phyloP scores from a whole-genome alignment of 2,888 invertebrate species.

The Tetrapedia diversipes region DNA sequence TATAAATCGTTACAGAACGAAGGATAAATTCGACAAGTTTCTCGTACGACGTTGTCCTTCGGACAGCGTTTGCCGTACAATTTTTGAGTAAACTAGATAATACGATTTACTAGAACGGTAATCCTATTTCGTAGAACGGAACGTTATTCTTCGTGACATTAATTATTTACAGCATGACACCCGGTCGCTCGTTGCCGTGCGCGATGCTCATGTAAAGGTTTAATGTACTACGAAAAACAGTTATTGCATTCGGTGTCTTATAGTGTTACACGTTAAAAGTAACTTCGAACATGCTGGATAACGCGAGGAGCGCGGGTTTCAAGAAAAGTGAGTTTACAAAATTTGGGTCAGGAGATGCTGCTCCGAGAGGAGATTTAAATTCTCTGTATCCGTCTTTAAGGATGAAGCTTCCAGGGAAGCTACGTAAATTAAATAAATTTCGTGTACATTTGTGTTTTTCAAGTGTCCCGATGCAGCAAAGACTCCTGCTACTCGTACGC shows the following conservation, averaged over 20 bases:
- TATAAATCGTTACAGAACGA: too few relatives aligned
- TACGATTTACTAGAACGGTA: too few relatives aligned
- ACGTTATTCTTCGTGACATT: too few relatives aligned
- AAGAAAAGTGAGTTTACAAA: conserved; percentile 12
- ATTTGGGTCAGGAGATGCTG: not conserved
- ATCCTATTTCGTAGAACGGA: too few relatives aligned
- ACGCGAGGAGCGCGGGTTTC: not conserved
- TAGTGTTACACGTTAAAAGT: not conserved
- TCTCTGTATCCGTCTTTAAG: not conserved
- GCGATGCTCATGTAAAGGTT: too few relatives aligned
- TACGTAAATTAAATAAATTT: not conserved
- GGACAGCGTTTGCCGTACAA: too few relatives aligned
- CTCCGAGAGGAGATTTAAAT: not conserved
- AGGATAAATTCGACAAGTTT: not conserved
- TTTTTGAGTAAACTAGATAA: too few relatives aligned
- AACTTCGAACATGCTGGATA: not conserved
- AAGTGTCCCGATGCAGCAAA: conserved; percentile 46
- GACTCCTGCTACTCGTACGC: conserved; percentile 51
- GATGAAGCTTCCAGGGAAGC: not conserved
- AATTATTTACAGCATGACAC: too few relatives aligned
- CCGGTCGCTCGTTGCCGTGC: too few relatives aligned
- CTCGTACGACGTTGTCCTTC: too few relatives aligned
- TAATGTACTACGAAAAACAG: not conserved
- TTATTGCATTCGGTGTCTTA: not conserved
- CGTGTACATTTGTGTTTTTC: not conserved